Evolutionary conservation across 1,140 invertebrate species (phyloP), one percentile per base, ranked within the genome.

Genomic region (Heliconius melpomene): DNA sequence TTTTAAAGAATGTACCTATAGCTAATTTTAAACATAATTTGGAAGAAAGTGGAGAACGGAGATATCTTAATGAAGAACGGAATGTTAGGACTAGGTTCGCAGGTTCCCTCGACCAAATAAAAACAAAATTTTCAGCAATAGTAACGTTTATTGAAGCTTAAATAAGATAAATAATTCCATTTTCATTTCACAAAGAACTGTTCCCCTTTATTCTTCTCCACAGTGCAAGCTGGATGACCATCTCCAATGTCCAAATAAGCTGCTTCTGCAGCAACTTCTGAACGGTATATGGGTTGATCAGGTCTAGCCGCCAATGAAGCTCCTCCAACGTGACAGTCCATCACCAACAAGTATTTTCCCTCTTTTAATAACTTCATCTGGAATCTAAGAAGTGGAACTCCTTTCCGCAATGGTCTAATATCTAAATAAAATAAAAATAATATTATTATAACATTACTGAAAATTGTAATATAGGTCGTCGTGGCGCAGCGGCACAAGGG

Each of bases 361-460:
- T 84, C 74, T 8, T 77, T 71, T 3, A 92, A 6, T 76, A 93
- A 70, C 75, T 91, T 93, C 76, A 93, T 80, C 23, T 87, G 83
- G 71, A 93, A 90, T 71, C 87, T 90, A 0, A 91, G 73, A 1
- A 92, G 82, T 1, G 87, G 86, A 3, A 93, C 88, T 8, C 79
- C 60, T 23, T 81, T 85, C 23, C 78, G 81, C n/a, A 60, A 72
- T n/a, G 87, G 87, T 11, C 85, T 40, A 40, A 90, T 85, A 72
- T 86, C 91, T 92, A 13, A 29, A 29, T 66, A 6, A 26, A 66
- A 66, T 29, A n/a, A 9, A 57, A 57, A 57, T 2, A 57, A 57
- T n/a, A 23, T 46, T 40, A 3, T 8, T 57, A 57, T 1, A 57
- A 7, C 2, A 50, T 7, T 50, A 1, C 46, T 50, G 13, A 50